phyloP scores from a whole-genome alignment of 2,888 invertebrate genomes.

The Pyrrhosoma nymphula region DNA sequence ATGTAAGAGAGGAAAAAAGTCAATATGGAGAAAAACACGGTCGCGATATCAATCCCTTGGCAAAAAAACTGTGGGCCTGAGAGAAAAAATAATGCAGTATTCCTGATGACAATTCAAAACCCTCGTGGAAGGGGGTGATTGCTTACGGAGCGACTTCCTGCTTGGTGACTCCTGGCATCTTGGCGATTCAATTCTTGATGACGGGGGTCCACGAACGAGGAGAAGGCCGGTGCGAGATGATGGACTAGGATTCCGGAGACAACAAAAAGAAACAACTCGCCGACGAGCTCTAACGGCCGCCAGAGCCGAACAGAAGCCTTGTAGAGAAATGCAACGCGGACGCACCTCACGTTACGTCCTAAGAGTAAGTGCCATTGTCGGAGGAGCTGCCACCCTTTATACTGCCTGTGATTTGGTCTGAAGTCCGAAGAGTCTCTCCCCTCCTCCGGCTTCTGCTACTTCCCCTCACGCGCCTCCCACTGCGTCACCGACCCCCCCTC shows the following conservation, averaged over 20 bases:
- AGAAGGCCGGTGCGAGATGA: background rate
- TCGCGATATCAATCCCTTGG: no score
- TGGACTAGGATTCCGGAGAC: background rate
- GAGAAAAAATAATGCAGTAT: background rate
- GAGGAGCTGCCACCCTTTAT: constrained; percentile 16
- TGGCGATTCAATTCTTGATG: background rate
- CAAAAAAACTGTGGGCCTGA: background rate
- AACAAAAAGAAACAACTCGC: background rate
- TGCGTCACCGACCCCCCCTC: background rate
- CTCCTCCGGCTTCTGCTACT: background rate
- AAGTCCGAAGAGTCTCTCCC: background rate
- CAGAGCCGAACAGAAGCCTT: background rate
- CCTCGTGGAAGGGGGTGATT: background rate
- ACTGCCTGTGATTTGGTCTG: constrained; percentile 11
- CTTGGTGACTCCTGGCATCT: constrained; percentile 59
- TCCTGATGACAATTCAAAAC: background rate
- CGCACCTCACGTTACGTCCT: background rate
- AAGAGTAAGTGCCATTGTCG: background rate
- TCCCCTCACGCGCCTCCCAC: background rate
- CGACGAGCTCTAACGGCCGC: background rate
- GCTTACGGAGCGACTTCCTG: constrained; percentile 39
- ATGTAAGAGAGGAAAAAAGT: no score
- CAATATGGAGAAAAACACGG: no score
- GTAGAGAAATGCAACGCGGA: background rate
- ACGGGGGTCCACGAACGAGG: background rate